Conservation (phyloP, 37 sponge, comb jelly and placozoan genomes). For the Amphimedon queenslandica region DNA sequence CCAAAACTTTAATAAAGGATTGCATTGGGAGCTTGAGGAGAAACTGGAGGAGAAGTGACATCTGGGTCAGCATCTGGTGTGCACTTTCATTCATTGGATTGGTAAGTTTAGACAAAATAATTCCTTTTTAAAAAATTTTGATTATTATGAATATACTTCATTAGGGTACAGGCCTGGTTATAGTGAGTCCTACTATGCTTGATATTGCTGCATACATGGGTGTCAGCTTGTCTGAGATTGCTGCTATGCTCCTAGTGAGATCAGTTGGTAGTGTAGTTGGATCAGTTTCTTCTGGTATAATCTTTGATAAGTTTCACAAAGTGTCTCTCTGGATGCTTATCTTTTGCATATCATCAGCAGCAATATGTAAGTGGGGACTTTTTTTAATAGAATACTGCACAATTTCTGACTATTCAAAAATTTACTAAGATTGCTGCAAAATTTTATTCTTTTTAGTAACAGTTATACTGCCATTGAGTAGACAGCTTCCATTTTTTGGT, state of each 20-base stretch:
- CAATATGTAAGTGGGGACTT: background rate
- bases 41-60: background rate
- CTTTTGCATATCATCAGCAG: background rate
- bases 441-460: constrained; percentile 17
- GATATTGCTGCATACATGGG: constrained; percentile 35
- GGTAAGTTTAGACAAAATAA: constrained; percentile 18
- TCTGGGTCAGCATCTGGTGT: constrained; percentile 33
- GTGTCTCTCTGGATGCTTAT: constrained; percentile 3
- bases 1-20: too few species aligned
- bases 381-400: background rate
- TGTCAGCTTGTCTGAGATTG: constrained; percentile 9
- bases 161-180: background rate
- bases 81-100: constrained; percentile 36
- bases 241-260: constrained; percentile 43
- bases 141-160: background rate
- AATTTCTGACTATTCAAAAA: too few species aligned
- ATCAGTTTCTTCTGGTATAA: constrained; percentile 34
- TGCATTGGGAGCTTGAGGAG: too few species aligned
- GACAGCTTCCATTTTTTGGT: constrained; percentile 24
- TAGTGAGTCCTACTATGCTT: constrained; percentile 60
- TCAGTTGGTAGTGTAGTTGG: constrained; percentile 34
- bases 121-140: background rate
- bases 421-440: background rate
- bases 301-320: constrained; percentile 24
- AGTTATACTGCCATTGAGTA: constrained; percentile 25